A percentile compares a stretch with the other conserved stretches of the same genome.
These are phyloP conservation scores for Mellilla xanthometata DNA, from an alignment of 2,888 invertebrate genomes.

Conservation along the genomic window DNA sequence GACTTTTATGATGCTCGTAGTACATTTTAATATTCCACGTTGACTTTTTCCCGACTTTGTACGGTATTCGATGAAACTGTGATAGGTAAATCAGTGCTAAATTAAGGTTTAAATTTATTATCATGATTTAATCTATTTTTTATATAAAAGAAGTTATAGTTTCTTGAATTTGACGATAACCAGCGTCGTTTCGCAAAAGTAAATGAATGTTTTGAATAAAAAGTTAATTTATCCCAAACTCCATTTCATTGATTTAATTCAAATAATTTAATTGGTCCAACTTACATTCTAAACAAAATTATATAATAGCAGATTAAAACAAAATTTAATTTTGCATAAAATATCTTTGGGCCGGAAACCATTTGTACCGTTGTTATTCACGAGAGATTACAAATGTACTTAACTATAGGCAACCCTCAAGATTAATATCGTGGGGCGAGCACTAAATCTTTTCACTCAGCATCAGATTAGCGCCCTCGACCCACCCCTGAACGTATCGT, in stretches of 20 bases:
- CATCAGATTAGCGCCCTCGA: constrained; percentile 68
- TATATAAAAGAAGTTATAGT: too few relatives aligned
- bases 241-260: too few relatives aligned
- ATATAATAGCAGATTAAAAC: constrained; percentile 11
- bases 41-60: background rate
- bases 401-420: constrained; percentile 36
- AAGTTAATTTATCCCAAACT: too few relatives aligned
- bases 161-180: too few relatives aligned
- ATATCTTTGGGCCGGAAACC: constrained; percentile 22
- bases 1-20: constrained; percentile 9
- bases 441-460: constrained; percentile 73
- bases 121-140: too few relatives aligned
- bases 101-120: too few relatives aligned
- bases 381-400: constrained; percentile 32
- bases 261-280: too few relatives aligned
- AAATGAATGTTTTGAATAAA: too few relatives aligned
- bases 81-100: too few relatives aligned
- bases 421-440: constrained; percentile 61
- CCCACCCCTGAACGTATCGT: constrained; percentile 56
- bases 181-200: too few relatives aligned
- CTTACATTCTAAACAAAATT: too few relatives aligned
- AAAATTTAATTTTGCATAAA: constrained; percentile 23
- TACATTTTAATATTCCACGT: constrained; percentile 6
- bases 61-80: too few relatives aligned
- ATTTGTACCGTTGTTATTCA: constrained; percentile 24